These are phyloP conservation scores for Fregata magnificens DNA, from an alignment of 2,113 vertebrate genomes.

Conservation along the genomic window DNA sequence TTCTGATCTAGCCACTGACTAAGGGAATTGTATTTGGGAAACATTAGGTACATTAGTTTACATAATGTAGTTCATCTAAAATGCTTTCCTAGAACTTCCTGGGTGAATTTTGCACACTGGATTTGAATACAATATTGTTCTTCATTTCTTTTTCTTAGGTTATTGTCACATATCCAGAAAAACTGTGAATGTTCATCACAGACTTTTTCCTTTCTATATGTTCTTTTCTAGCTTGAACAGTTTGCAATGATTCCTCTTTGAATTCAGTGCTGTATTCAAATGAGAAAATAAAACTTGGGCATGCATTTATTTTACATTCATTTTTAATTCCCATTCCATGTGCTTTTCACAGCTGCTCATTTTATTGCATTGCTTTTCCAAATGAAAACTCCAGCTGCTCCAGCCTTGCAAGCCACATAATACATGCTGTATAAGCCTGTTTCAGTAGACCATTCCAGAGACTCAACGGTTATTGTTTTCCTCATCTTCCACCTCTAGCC, in stretches of 20 bases:
- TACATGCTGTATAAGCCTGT: neutral
- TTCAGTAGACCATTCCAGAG: neutral
- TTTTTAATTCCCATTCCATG: slow-evolving; percentile 28
- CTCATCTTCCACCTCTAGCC: neutral
- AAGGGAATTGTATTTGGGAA: neutral
- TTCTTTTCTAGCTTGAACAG: neutral
- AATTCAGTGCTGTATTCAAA: neutral
- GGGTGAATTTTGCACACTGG: neutral
- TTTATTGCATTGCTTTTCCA: slow-evolving; percentile 42
- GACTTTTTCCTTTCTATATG: neutral
- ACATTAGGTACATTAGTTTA: neutral
- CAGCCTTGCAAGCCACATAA: neutral
- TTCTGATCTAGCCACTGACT: neutral
- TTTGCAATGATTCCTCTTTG: neutral
- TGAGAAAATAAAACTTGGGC: neutral
- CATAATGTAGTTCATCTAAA: neutral
- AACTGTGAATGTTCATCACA: neutral
- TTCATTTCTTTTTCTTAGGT: neutral
- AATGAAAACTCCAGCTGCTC: slow-evolving; percentile 57
- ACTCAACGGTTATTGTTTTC: neutral
- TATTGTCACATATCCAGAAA: neutral
- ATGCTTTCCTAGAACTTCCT: neutral
- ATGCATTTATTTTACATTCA: slow-evolving; percentile 7
- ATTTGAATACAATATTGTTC: neutral
- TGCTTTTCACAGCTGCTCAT: slow-evolving; percentile 56